These are phyloP conservation scores for Burhinus bistriatus DNA, from an alignment of 2,113 vertebrate genomes.

Conservation along the genomic window DNA sequence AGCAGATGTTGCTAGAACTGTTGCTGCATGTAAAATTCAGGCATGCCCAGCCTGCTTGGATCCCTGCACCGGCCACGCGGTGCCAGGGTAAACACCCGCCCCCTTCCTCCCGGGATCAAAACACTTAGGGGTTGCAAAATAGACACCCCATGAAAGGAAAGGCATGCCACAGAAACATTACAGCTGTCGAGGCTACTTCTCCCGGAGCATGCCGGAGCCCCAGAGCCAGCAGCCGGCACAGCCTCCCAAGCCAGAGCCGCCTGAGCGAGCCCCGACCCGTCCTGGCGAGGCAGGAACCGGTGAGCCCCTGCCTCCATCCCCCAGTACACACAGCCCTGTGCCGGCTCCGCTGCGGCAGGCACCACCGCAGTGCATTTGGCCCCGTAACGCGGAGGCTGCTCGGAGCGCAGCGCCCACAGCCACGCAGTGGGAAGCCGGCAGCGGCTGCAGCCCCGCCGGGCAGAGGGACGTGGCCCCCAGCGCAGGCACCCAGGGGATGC, in stretches of 20 bases:
- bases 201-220: not conserved
- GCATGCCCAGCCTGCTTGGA: constrained; percentile 37
- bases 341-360: no score
- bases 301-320: not conserved
- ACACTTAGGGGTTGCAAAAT: constrained; percentile 63
- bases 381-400: not conserved
- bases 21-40: constrained; percentile 4
- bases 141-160: constrained; percentile 61
- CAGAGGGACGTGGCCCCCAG: fast-evolving
- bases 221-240: not conserved
- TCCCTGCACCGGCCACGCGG: not conserved
- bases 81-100: constrained; percentile 60
- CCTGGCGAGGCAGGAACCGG: fast-evolving
- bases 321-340: not conserved
- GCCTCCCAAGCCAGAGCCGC: not conserved
- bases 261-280: fast-evolving
- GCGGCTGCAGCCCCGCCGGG: not conserved
- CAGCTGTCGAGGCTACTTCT: constrained; percentile 48
- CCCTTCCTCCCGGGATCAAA: constrained; percentile 49
- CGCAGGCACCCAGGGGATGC: fast-evolving
- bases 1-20: constrained; percentile 65
- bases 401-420: not conserved
- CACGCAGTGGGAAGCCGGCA: fast-evolving
- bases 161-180: constrained; percentile 42
- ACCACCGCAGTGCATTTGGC: fast-evolving